Conservation (phyloP, 2,113 vertebrate genomes). For the Columbina picui region DNA sequence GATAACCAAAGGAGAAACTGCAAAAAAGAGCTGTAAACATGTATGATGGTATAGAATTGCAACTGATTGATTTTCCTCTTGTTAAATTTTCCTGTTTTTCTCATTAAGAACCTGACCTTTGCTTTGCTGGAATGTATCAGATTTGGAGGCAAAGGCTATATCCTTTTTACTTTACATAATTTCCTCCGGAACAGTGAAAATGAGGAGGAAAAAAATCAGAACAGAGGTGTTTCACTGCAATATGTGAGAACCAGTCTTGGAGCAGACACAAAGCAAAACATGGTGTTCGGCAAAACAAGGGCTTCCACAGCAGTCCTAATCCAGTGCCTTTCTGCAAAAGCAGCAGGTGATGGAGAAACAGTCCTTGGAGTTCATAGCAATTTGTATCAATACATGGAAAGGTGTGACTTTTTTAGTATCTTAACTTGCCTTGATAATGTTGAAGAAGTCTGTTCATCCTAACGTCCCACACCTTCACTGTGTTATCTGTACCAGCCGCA, state of each 20-base stretch:
- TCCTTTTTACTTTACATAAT: background rate
- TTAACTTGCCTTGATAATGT: conserved; percentile 88
- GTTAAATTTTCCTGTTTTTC: background rate
- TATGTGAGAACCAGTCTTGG: background rate
- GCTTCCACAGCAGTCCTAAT: background rate
- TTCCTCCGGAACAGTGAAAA: background rate
- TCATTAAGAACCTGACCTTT: background rate
- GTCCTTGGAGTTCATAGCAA: background rate
- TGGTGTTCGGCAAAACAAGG: background rate
- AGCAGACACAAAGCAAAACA: background rate
- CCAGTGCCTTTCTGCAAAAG: background rate
- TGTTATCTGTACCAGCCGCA: conserved; percentile 87
- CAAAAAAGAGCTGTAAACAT: background rate
- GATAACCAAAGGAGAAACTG: background rate
- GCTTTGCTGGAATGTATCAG: background rate
- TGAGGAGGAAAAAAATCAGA: background rate
- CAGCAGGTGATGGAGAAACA: background rate
- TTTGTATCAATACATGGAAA: fast-evolving
- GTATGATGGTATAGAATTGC: background rate
- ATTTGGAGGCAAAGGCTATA: background rate
- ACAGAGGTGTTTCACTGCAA: background rate
- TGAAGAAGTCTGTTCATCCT: conserved; percentile 92
- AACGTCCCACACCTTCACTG: conserved; percentile 95
- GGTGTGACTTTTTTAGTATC: fast-evolving
- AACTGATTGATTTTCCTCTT: background rate